phyloP scores from a whole-genome alignment of 2,797 vertebrate genomes.

The Diglossa cyanea region DNA sequence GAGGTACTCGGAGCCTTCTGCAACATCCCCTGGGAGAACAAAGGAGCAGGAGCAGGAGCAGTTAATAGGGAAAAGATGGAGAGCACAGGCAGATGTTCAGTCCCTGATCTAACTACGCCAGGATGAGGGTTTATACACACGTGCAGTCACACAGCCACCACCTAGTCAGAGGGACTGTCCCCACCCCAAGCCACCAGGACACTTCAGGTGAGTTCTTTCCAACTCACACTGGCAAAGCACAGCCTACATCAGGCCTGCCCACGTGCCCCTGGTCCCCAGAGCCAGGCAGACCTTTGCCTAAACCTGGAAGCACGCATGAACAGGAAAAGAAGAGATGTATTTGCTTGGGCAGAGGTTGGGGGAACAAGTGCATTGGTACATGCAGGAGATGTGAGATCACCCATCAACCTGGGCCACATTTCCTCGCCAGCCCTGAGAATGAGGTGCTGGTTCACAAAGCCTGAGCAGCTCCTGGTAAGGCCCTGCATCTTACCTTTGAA shows the following conservation, averaged over 20 bases:
- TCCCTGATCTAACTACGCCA: neutral
- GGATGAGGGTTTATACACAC: neutral
- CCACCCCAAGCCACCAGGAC: neutral
- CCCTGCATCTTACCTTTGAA: conserved; percentile 75
- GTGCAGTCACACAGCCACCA: neutral
- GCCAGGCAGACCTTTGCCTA: neutral
- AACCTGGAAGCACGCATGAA: neutral
- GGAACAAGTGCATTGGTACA: neutral
- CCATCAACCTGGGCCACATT: accelerated
- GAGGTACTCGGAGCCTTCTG: conserved; percentile 80
- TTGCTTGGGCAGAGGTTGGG: neutral
- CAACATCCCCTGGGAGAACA: conserved; percentile 72
- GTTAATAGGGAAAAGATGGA: neutral
- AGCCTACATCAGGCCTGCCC: neutral
- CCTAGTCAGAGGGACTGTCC: neutral
- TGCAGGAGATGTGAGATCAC: neutral
- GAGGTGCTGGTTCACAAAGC: neutral
- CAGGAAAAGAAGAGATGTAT: accelerated
- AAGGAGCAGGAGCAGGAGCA: neutral
- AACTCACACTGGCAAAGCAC: neutral
- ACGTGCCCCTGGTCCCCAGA: accelerated
- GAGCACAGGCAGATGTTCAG: neutral
- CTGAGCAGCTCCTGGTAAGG: neutral
- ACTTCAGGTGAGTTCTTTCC: neutral
- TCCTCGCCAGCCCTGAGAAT: neutral